phyloP scores from a whole-genome alignment of 2,888 invertebrate genomes.

The Caenorhabditis panamensis region DNA sequence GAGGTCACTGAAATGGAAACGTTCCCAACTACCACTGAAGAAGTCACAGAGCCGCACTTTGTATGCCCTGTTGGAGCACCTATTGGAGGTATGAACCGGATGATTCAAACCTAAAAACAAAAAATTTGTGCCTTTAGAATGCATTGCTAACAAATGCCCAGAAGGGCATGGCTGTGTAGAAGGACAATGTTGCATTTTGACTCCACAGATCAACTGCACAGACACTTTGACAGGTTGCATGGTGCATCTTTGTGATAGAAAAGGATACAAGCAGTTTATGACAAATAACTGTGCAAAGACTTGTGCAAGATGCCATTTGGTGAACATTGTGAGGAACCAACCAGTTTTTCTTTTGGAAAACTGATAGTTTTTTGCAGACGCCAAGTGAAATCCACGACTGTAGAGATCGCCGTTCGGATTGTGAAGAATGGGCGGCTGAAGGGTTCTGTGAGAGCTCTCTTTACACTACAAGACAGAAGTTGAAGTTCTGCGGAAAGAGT shows the following conservation, averaged over 20 bases:
- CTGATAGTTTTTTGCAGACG: slow-evolving; percentile 35
- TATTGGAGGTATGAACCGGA: slow-evolving; percentile 75
- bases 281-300: slow-evolving; percentile 73
- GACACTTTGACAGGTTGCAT: slow-evolving; percentile 69
- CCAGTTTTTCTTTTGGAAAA: neutral
- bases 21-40: slow-evolving; percentile 30
- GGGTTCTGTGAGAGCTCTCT: slow-evolving; percentile 75
- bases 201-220: slow-evolving; percentile 74
- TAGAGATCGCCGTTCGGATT: slow-evolving; percentile 73
- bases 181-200: slow-evolving; percentile 72
- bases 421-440: slow-evolving; percentile 74
- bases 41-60: slow-evolving; percentile 48
- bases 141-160: slow-evolving; percentile 69
- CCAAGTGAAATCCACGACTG: slow-evolving; percentile 65
- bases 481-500: slow-evolving; percentile 74
- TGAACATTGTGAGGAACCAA: slow-evolving; percentile 66
- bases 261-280: slow-evolving; percentile 75
- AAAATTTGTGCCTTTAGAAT: slow-evolving; percentile 38
- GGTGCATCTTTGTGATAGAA: slow-evolving; percentile 68
- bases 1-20: slow-evolving; percentile 42
- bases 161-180: slow-evolving; percentile 74
- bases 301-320: slow-evolving; percentile 72
- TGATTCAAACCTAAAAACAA: no score
- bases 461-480: slow-evolving; percentile 73
- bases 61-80: slow-evolving; percentile 72